Evolutionary conservation across 1,140 invertebrate species (phyloP).

Genomic region (Lepidurus arcticus): DNA sequence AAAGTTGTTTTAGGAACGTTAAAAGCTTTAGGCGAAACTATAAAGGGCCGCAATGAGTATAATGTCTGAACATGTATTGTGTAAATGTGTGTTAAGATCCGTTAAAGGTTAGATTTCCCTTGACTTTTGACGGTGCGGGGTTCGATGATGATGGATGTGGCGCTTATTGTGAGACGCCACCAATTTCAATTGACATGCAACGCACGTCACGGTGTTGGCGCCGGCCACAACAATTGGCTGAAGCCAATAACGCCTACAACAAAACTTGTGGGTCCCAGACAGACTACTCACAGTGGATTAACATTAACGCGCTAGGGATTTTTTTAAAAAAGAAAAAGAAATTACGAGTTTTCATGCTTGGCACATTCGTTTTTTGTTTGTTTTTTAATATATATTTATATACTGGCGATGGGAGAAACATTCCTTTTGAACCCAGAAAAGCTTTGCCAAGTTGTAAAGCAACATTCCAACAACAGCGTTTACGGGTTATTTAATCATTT

Average conservation of each 20-base stretch:
- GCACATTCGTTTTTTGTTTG: too few species aligned
- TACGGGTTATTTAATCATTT: too few species aligned
- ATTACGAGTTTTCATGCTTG: too few species aligned
- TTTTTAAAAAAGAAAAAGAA: not conserved
- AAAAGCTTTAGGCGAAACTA: too few species aligned
- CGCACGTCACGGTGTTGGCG: not conserved
- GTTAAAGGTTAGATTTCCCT: too few species aligned
- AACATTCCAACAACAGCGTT: too few species aligned
- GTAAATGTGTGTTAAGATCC: too few species aligned
- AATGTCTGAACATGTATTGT: too few species aligned
- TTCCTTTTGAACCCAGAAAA: not conserved
- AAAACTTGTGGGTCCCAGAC: not conserved
- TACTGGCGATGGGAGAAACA: too few species aligned
- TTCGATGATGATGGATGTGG: conserved; percentile 11
- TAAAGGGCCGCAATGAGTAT: too few species aligned
- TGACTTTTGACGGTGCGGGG: not conserved
- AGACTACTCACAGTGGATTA: not conserved
- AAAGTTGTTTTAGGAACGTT: too few species aligned
- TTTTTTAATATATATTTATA: too few species aligned
- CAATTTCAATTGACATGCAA: conserved; percentile 22
- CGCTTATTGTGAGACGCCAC: not conserved
- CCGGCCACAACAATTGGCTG: conserved; percentile 1
- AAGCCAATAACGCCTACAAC: not conserved
- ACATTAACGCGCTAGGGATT: not conserved
- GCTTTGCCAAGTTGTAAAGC: not conserved